Conservation (phyloP, 2,113 vertebrate genomes). For the Dromiciops gliroides region DNA sequence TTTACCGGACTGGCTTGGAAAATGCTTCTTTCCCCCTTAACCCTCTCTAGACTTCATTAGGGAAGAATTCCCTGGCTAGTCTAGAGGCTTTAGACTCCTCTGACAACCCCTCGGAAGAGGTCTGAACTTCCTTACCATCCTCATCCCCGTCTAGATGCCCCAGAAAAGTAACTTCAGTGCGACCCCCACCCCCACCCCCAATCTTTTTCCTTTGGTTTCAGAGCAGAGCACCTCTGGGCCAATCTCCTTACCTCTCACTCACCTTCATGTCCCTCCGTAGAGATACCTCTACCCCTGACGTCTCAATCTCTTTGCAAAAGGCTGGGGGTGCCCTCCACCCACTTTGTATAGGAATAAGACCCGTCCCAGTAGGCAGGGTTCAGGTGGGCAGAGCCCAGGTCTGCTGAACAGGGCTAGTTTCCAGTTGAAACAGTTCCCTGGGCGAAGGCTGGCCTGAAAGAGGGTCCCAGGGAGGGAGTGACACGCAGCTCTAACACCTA, state of each 20-base stretch:
- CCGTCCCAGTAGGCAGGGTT: background rate
- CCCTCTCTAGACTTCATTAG: slow-evolving; percentile 33
- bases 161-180: slow-evolving; percentile 23
- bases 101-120: background rate
- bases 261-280: slow-evolving; percentile 71
- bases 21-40: slow-evolving; percentile 18
- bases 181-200: background rate
- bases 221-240: slow-evolving; percentile 18
- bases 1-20: background rate
- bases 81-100: slow-evolving; percentile 4
- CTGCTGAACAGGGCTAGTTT: background rate
- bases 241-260: slow-evolving; percentile 47
- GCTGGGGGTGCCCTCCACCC: background rate
- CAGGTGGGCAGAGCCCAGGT: background rate
- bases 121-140: background rate
- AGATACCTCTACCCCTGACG: background rate
- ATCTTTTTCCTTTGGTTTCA: slow-evolving; percentile 1
- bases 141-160: slow-evolving; percentile 13
- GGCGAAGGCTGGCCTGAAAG: background rate
- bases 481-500: slow-evolving; percentile 50
- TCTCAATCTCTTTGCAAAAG: slow-evolving; percentile 24
- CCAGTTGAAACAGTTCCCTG: background rate
- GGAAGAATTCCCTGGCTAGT: background rate
- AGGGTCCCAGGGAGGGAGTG: too few species aligned
- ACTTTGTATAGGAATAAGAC: background rate